Evolutionary conservation across 2,113 vertebrate species (phyloP).

Genomic region (Mus pahari): DNA sequence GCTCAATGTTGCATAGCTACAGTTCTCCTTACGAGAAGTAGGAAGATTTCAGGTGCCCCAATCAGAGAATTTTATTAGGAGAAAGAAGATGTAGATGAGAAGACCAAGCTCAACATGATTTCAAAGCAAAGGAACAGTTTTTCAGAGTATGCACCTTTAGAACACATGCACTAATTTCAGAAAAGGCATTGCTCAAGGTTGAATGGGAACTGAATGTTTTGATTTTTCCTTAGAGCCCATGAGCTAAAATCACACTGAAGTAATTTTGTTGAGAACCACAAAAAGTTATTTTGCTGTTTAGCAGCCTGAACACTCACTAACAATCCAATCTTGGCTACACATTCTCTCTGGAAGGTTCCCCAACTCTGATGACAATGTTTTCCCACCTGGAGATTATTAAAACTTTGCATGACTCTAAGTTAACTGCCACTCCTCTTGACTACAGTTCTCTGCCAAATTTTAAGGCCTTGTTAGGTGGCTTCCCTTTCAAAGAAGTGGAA

Average conservation of each 20-base stretch:
- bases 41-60: neutral
- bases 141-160: conserved; percentile 17
- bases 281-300: conserved; percentile 31
- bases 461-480: neutral
- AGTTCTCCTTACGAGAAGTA: neutral
- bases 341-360: conserved; percentile 42
- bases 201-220: neutral
- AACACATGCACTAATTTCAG: neutral
- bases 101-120: neutral
- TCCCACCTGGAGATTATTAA: conserved; percentile 46
- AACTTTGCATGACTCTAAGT: conserved; percentile 8
- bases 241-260: conserved; percentile 29
- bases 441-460: conserved; percentile 45
- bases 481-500: conserved; percentile 34
- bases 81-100: neutral
- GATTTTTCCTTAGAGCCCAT: neutral
- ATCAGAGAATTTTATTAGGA: neutral
- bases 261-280: neutral
- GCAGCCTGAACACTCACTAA: neutral
- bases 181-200: neutral
- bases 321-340: neutral
- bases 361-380: conserved; percentile 22
- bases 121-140: neutral
- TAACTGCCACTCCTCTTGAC: neutral
- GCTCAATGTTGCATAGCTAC: neutral